Base-by-base conservation (phyloP, 2,113 vertebrate genomes). In the Amia ocellicauda region DNA sequence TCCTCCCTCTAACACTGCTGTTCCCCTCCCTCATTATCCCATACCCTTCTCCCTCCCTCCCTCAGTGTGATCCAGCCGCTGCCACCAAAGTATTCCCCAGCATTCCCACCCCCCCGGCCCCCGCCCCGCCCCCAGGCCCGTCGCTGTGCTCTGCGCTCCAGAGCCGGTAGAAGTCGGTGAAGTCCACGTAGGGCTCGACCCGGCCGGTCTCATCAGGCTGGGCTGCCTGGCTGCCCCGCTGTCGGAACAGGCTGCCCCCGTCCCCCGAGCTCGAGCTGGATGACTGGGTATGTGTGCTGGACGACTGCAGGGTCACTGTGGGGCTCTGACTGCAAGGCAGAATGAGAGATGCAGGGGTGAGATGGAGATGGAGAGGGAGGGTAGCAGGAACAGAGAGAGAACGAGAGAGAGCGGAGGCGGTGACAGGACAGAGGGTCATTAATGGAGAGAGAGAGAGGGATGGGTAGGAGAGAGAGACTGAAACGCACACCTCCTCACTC, bases 251-350 rank as follows among this genome's bases (percentile, higher is more conserved):
- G 66, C 94, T 94, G 4, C 97, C 88, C 0, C 90, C 95, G 0
- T 95, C 97, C 40, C 95, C 96, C 0, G 95, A 98, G 85, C 94
- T 96, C 86, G 96, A 98, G 76, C 95, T 99, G 88, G 97, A 97
- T 0, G 95, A 98, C 82, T 97, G 96, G 0, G 96, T 98, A 74
- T 93, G 94, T 58, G 94, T 97, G 78, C 92, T 95, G 78, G 93
- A 96, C 3, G 96, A 98, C 86, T 98, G 96, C 31, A 98, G 92
- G 0, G 96, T 99, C 77, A 94, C 86, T 0, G 94, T 97, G 24
- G 96, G 97, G 74, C 96, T 98, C 86, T 97, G 97, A 64, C 93
- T 98, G 78, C 3, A 70, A 76, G 68, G 68, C 29, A 69, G 63
- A 61, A 14, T 17, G 17, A 36, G 10, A 27, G 20, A 52, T 2